Evolutionary conservation across 1,140 invertebrate genomes (phyloP), one percentile per base, ranked within the genome.

Genomic region (Calosoma granatense): DNA sequence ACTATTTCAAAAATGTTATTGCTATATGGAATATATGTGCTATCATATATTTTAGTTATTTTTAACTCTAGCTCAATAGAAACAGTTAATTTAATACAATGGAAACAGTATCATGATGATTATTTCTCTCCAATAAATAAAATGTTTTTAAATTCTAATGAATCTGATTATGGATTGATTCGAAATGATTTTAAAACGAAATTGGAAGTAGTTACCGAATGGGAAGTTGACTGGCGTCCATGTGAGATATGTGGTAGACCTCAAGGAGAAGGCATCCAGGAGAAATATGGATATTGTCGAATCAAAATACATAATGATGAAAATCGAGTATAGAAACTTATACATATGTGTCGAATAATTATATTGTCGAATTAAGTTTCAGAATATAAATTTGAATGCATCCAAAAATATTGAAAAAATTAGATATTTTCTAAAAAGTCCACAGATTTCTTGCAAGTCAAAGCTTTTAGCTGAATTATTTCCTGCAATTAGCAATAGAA

Each of bases 31-130:
- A n/a, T 14, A 26, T 52, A 9, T 36, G 53, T 47, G 53, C 57
- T 51, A 59, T 30, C 57, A 61, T 26, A 53, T 71, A 72, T 63
- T 23, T 65, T 72, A 58, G 67, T 70, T 47, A 66, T 70, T 56
- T 61, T 65, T 19, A 56, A 69, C 56, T 54, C 57, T 20, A 56
- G 56, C 0, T 59, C 59, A 20, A 26, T 64, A 1, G 68, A 71
- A 62, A 68, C 59, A 55, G 76, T 76, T 47, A 75, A 75, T 61
- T 58, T 76, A 23, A 68, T 67, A 1, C 67, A 72, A 51, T 79
- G 75, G 75, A 65, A 70, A 39, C 69, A 70, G 52, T 78, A 78
- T 63, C 68, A 69, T 22, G 69, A 77, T 61, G 67, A 67, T 9
- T 69, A 76, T 63, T 69, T 78, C 17, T 21, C 59, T 15, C 71